Percentiles rank a stretch among this genome's conserved stretches.
phyloP scores from a whole-genome alignment of 2,113 vertebrate species.

The Prionailurus viverrinus region DNA sequence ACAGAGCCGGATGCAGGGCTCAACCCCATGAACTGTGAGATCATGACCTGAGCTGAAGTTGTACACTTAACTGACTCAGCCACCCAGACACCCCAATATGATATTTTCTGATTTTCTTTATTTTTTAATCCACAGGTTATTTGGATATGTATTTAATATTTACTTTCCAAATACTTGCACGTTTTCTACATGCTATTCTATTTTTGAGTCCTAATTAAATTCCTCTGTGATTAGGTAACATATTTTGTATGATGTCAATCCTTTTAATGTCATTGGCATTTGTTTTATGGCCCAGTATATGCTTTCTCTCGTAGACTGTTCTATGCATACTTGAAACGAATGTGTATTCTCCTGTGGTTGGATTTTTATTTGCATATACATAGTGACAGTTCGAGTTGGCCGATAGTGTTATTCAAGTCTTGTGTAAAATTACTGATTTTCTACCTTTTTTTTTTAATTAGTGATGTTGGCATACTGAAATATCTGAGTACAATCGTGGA shows the following conservation, averaged over 20 bases:
- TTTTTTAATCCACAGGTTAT: neutral
- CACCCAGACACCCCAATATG: too few relatives aligned
- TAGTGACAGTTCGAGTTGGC: neutral
- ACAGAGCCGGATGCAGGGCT: too few relatives aligned
- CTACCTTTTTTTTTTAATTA: neutral
- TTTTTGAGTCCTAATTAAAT: neutral
- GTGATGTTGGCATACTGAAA: neutral
- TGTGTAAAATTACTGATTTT: neutral
- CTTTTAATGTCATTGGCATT: neutral
- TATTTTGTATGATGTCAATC: neutral
- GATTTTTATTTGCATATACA: too few relatives aligned
- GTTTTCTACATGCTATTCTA: neutral
- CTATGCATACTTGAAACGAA: neutral
- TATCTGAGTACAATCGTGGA: neutral
- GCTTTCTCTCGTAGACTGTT: neutral
- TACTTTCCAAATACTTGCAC: neutral
- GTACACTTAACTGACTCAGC: too few relatives aligned
- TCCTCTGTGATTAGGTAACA: neutral
- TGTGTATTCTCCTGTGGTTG: neutral
- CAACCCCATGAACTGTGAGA: too few relatives aligned
- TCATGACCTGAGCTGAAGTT: too few relatives aligned
- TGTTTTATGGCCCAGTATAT: neutral
- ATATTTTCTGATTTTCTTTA: slow-evolving; percentile 2
- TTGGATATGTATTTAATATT: neutral
- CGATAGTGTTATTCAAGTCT: neutral